Percentiles rank a stretch among this genome's conserved stretches.
Conservation (phyloP, 2,113 vertebrate species). For the Ochotona princeps region DNA sequence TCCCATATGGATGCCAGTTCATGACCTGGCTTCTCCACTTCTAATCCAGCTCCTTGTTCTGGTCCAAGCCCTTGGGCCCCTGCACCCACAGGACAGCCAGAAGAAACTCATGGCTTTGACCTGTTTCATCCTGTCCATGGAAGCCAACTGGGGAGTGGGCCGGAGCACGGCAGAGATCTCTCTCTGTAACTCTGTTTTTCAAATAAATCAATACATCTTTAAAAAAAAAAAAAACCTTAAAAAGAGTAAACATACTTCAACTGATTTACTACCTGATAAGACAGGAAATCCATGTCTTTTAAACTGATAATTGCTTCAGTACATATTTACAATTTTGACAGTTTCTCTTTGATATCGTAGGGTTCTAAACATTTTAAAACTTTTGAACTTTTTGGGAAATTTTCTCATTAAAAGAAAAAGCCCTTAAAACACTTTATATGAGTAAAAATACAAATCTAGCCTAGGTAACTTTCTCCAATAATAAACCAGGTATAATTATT, state of each 20-base stretch:
- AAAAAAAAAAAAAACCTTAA: no score
- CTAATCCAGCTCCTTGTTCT: no score
- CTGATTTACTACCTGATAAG: neutral
- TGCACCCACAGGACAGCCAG: no score
- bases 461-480: conserved; percentile 20
- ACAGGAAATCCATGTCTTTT: neutral
- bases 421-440: neutral
- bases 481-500: conserved; percentile 19
- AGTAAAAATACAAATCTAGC: conserved; percentile 17
- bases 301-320: conserved; percentile 5
- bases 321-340: conserved; percentile 3
- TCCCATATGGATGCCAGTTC: no score
- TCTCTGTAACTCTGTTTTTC: no score
- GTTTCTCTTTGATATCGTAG: neutral
- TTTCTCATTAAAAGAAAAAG: conserved; percentile 33
- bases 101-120: no score
- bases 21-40: no score
- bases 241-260: neutral
- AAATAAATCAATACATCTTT: no score
- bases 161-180: no score
- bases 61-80: no score
- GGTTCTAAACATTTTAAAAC: neutral
- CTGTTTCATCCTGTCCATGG: no score
- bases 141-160: no score
- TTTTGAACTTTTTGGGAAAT: neutral